Conservation (phyloP, 1,140 invertebrate genomes). For the Lasioglossum albipes region DNA sequence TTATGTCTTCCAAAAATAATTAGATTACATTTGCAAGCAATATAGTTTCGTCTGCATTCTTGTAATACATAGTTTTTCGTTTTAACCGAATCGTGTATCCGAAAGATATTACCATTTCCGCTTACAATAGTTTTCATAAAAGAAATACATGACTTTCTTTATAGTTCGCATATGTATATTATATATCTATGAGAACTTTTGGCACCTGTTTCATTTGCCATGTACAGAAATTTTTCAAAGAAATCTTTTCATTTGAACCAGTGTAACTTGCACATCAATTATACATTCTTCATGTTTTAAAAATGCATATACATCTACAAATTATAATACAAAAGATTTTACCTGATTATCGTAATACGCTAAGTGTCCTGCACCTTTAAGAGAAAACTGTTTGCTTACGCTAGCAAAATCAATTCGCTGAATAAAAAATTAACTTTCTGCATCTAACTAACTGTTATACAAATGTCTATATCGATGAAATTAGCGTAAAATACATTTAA, state of each 20-base stretch:
- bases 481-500: slow-evolving; percentile 25
- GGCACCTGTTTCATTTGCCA: slow-evolving; percentile 12
- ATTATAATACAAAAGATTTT: slow-evolving; percentile 38
- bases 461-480: slow-evolving; percentile 20
- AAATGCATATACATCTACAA: slow-evolving; percentile 27
- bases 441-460: slow-evolving; percentile 11
- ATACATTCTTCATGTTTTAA: not conserved
- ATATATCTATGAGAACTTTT: slow-evolving; percentile 2
- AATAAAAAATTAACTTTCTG: slow-evolving; percentile 40
- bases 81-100: slow-evolving; percentile 2
- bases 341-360: not conserved
- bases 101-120: slow-evolving; percentile 4
- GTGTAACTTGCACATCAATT: not conserved
- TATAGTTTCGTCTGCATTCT: slow-evolving; percentile 6
- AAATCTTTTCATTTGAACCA: not conserved
- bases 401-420: slow-evolving; percentile 55
- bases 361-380: slow-evolving; percentile 50
- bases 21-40: not conserved
- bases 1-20: slow-evolving; percentile 14
- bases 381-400: slow-evolving; percentile 27
- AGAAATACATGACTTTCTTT: not conserved
- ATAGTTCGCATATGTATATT: not conserved
- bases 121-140: slow-evolving; percentile 4
- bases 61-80: not conserved
- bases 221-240: not conserved